These are phyloP conservation scores for Machaerirhynchus nigripectus DNA, from an alignment of 2,113 vertebrate species.

Conservation along the genomic window DNA sequence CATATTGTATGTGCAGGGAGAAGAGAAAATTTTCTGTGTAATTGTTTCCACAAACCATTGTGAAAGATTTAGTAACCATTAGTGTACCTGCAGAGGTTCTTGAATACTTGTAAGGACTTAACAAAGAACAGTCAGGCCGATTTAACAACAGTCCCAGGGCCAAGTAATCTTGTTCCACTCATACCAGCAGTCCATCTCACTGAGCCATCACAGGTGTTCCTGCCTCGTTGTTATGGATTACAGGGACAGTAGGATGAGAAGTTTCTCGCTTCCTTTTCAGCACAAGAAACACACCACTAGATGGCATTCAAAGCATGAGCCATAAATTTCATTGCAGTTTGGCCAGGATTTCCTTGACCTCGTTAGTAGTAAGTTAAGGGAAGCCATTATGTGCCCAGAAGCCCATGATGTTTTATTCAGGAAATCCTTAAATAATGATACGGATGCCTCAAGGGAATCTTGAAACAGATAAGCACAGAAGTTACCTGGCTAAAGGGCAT, in stretches of 20 bases:
- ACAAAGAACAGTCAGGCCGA: background rate
- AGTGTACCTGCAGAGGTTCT: background rate
- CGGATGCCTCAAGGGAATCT: background rate
- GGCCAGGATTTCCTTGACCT: background rate
- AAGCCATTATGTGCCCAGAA: background rate
- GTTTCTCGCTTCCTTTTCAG: fast-evolving
- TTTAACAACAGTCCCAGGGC: background rate
- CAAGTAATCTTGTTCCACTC: background rate
- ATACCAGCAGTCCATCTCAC: background rate
- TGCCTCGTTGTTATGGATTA: too few relatives aligned
- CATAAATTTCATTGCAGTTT: background rate
- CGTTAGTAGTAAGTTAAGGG: background rate
- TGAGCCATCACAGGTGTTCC: background rate
- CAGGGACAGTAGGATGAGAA: too few relatives aligned
- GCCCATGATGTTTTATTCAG: background rate
- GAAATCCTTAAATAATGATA: background rate
- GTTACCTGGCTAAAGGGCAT: background rate
- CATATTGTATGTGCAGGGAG: background rate
- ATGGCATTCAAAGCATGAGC: background rate
- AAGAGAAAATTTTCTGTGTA: background rate
- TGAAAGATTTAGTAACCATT: background rate
- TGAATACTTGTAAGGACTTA: background rate
- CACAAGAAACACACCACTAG: background rate
- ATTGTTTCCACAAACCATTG: background rate
- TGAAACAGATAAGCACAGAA: background rate